phyloP scores from a whole-genome alignment of 2,888 invertebrate genomes.

The Ennomos fuscantarius region DNA sequence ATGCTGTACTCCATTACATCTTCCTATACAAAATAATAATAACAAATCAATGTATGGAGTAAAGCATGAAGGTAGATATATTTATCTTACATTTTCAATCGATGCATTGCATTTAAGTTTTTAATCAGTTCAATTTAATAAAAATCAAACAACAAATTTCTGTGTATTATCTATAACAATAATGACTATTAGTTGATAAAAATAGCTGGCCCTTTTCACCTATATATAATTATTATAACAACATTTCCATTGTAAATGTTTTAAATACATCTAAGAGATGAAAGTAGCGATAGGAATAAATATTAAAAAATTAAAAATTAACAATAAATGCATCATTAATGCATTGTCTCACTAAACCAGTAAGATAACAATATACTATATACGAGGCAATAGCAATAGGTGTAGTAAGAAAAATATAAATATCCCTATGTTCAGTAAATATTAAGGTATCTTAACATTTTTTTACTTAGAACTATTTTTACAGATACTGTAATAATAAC shows the following conservation, averaged over 20 bases:
- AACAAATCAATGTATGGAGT: slow-evolving; percentile 56
- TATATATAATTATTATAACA: slow-evolving; percentile 52
- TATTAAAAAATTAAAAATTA: slow-evolving; percentile 6
- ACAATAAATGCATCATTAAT: slow-evolving; percentile 3
- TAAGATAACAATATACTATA: slow-evolving; percentile 4
- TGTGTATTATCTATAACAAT: slow-evolving; percentile 64
- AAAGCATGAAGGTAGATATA: slow-evolving; percentile 73
- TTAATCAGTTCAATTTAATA: slow-evolving; percentile 81
- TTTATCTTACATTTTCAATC: slow-evolving; percentile 82
- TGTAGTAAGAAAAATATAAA: slow-evolving; percentile 17
- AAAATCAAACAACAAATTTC: slow-evolving; percentile 81
- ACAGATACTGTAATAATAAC: slow-evolving; percentile 12
- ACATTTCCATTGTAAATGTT: slow-evolving; percentile 23
- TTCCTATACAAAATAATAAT: slow-evolving; percentile 45
- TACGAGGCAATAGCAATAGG: slow-evolving; percentile 4
- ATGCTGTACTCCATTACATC: slow-evolving; percentile 56
- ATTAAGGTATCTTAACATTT: slow-evolving; percentile 4
- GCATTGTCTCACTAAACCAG: slow-evolving; percentile 8
- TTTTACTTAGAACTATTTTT: slow-evolving; percentile 15
- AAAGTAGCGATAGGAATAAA: slow-evolving; percentile 13
- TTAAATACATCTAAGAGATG: slow-evolving; percentile 13
- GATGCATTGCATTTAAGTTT: slow-evolving; percentile 82
- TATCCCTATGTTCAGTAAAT: slow-evolving; percentile 12
- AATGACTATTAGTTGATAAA: slow-evolving; percentile 66
- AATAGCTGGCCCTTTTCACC: slow-evolving; percentile 69